Evolutionary conservation across 2,113 vertebrate species (phyloP), one percentile per base, ranked within the genome.

Genomic region (Cinclus mexicanus): DNA sequence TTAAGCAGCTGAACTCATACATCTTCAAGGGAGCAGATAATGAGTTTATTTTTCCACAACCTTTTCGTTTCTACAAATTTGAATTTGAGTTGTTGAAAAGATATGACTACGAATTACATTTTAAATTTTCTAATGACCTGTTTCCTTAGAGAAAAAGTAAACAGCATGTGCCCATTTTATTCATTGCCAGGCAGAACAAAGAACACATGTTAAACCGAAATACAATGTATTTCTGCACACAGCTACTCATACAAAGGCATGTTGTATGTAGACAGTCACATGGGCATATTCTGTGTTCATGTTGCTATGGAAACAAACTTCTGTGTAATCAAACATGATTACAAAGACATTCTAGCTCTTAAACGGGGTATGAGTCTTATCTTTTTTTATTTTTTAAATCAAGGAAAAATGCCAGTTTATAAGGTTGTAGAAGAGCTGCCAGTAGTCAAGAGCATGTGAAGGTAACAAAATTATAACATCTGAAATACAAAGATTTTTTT

Each of bases 291-390:
- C 33, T 67, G 82, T 63, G 41, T 56, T 84, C 23, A 37, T 15
- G 70, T 83, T 88, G 49, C 92, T 69, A 87, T 33, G 83, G 92
- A 89, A 96, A 91, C 42, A 42, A 87, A 87, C 18, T 74, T 39
- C 19, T 59, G 9, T 50, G 22, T 22, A 68, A 59, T 22, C 77
- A 89, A 89, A 79, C 24, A 63, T 1, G 10, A 76, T 25, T 53
- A 53, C n/a, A 60, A 87, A 91, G 35, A 56, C 14, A 57, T 64
- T 75, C 46, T 31, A 60, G 15, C 68, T 81, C 56, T 83, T 68
- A 23, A 84, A 69, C 12, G 42, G 28, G 15, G 12, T 19, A 33
- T 25, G 7, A 15, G 4, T 33, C 28, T 60, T 35, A 5, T 13
- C 6, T 15, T 52, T 56, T 69, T 31, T 64, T 24, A 14, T 15